Evolutionary conservation across 1,140 invertebrate genomes (phyloP).

Genomic region (Bombus huntii): DNA sequence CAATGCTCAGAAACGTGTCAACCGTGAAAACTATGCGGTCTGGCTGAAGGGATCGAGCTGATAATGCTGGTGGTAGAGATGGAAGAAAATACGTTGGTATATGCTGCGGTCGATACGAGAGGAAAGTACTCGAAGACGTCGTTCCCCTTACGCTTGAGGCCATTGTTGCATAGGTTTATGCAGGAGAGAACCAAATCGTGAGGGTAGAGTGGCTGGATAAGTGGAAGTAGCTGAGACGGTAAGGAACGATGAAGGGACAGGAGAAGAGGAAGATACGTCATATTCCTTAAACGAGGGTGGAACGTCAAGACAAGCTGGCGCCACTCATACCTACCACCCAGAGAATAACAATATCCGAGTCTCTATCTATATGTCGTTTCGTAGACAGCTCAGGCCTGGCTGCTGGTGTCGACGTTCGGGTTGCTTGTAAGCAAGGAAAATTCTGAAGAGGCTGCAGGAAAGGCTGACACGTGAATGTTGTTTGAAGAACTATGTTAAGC

Average conservation of each 20-base stretch:
- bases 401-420: background rate
- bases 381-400: constrained; percentile 6
- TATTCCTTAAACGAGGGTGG: constrained; percentile 58
- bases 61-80: background rate
- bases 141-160: background rate
- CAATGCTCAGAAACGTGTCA: background rate
- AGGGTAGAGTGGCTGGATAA: constrained; percentile 39
- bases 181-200: constrained; percentile 23
- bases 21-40: constrained; percentile 4
- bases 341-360: constrained; percentile 59
- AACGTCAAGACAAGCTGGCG: constrained; percentile 57
- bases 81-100: background rate
- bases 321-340: constrained; percentile 55
- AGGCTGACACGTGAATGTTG: constrained; percentile 1
- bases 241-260: background rate
- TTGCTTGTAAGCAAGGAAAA: background rate
- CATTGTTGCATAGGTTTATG: constrained; percentile 31
- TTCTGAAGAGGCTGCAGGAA: background rate
- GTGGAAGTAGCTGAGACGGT: constrained; percentile 6
- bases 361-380: constrained; percentile 60
- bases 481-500: background rate
- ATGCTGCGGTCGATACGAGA: constrained; percentile 24
- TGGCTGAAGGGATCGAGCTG: background rate
- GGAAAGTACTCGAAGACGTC: constrained; percentile 31
- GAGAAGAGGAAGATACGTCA: constrained; percentile 50